Evolutionary conservation across 2,888 invertebrate genomes (phyloP).

Genomic region (Caenorhabditis sp.): DNA sequence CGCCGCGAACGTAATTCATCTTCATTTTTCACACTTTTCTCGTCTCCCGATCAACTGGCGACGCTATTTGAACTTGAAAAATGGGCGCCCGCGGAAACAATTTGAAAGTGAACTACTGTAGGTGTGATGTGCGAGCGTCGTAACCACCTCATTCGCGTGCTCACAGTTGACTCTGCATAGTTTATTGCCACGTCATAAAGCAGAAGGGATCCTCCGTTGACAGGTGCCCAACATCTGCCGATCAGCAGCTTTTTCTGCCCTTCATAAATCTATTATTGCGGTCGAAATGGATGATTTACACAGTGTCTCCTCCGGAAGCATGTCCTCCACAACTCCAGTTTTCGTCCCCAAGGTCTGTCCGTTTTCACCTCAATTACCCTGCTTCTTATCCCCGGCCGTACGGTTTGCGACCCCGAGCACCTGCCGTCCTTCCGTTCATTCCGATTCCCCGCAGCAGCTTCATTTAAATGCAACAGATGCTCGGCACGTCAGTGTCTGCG

Average conservation of each 20-base stretch:
- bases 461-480: constrained; percentile 50
- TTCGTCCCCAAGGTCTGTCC: not conserved
- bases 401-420: constrained; percentile 21
- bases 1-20: constrained; percentile 49
- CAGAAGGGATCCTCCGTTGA: not conserved
- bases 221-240: constrained; percentile 26
- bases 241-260: not conserved
- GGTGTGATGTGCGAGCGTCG: too few species aligned
- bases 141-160: too few species aligned
- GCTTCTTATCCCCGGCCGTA: not conserved
- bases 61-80: constrained; percentile 22
- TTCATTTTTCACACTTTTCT: constrained; percentile 55
- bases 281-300: constrained; percentile 19
- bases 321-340: constrained; percentile 6
- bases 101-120: too few species aligned
- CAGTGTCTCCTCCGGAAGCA: constrained; percentile 22
- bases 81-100: not conserved
- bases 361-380: constrained; percentile 4
- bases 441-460: constrained; percentile 43
- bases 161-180: not conserved
- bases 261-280: constrained; percentile 29
- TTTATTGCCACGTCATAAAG: constrained; percentile 28
- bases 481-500: constrained; percentile 20
- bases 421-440: constrained; percentile 31
- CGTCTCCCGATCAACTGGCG: constrained; percentile 20